These are phyloP conservation scores for Cygnus atratus DNA, from an alignment of 2,113 vertebrate species.

Conservation along the genomic window DNA sequence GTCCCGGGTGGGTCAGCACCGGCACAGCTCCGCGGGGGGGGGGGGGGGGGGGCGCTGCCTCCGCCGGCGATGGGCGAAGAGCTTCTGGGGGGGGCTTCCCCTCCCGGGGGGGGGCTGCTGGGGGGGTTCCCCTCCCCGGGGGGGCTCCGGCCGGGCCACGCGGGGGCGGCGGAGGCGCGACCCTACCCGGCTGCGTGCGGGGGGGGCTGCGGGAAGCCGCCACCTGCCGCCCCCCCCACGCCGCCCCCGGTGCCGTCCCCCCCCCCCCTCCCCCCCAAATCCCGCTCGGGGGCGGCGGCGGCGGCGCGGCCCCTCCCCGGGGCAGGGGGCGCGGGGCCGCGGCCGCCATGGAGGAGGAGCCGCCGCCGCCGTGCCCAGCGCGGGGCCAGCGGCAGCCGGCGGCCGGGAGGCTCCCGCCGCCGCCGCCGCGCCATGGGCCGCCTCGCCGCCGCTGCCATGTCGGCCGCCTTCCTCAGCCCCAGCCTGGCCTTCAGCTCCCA, in stretches of 20 bases:
- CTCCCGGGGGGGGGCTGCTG: background rate
- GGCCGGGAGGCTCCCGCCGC: background rate
- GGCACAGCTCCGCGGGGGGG: background rate
- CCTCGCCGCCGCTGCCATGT: conserved; percentile 7
- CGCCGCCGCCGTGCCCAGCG: background rate
- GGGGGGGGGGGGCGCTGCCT: background rate
- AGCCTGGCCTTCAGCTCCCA: conserved; percentile 50
- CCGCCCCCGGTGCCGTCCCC: no score
- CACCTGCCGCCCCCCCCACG: background rate
- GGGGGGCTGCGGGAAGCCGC: background rate
- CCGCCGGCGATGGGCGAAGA: background rate
- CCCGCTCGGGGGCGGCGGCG: background rate
- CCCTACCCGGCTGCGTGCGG: background rate
- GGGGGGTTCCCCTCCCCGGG: no score
- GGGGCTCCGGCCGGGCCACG: background rate
- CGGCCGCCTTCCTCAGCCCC: conserved; percentile 32
- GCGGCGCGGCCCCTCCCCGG: background rate
- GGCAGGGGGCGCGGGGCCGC: background rate
- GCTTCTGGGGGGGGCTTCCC: background rate
- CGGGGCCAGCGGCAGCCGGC: background rate
- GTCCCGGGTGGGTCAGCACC: background rate
- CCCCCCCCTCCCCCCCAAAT: no score
- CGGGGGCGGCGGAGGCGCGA: background rate
- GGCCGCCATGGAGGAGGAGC: background rate
- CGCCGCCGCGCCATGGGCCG: background rate